These are phyloP conservation scores for Chaenocephalus aceratus DNA, from an alignment of 2,113 vertebrate genomes.

Conservation along the genomic window DNA sequence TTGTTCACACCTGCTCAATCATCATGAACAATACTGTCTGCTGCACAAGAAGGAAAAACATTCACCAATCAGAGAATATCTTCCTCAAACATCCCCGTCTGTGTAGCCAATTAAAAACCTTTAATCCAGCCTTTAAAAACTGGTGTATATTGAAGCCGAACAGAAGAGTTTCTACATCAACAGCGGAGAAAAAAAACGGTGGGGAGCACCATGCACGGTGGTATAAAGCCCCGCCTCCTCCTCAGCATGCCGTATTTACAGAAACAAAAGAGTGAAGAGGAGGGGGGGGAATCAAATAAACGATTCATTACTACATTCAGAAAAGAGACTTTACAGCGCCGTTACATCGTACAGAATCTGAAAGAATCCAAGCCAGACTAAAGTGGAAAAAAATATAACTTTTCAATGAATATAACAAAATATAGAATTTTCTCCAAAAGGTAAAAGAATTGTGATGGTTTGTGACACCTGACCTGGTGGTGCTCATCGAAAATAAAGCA, in stretches of 20 bases:
- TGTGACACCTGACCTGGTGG: slow-evolving; percentile 61
- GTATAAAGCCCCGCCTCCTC: slow-evolving; percentile 62
- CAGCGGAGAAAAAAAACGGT: slow-evolving; percentile 55
- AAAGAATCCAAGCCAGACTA: slow-evolving; percentile 70
- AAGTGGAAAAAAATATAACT: slow-evolving; percentile 83
- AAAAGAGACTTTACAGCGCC: slow-evolving; percentile 80
- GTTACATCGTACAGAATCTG: slow-evolving; percentile 69
- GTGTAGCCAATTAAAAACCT: slow-evolving; percentile 16
- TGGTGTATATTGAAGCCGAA: slow-evolving; percentile 56
- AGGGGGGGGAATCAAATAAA: slow-evolving; percentile 43
- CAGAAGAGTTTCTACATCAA: slow-evolving; percentile 38
- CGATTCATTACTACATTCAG: slow-evolving; percentile 81
- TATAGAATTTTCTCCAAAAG: slow-evolving; percentile 81
- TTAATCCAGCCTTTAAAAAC: slow-evolving; percentile 46
- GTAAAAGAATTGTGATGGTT: slow-evolving; percentile 72
- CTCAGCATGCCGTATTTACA: slow-evolving; percentile 82
- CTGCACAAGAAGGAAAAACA: slow-evolving; percentile 44
- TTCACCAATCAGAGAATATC: slow-evolving; percentile 49
- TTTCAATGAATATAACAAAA: slow-evolving; percentile 85
- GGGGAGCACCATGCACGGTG: slow-evolving; percentile 79
- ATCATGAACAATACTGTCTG: slow-evolving; percentile 40
- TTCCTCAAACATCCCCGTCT: neutral
- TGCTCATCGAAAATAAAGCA: slow-evolving; percentile 31
- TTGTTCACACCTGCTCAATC: slow-evolving; percentile 66
- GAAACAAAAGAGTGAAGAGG: slow-evolving; percentile 56